phyloP scores from a whole-genome alignment of 2,113 vertebrate species.

The Pitta sordida region DNA sequence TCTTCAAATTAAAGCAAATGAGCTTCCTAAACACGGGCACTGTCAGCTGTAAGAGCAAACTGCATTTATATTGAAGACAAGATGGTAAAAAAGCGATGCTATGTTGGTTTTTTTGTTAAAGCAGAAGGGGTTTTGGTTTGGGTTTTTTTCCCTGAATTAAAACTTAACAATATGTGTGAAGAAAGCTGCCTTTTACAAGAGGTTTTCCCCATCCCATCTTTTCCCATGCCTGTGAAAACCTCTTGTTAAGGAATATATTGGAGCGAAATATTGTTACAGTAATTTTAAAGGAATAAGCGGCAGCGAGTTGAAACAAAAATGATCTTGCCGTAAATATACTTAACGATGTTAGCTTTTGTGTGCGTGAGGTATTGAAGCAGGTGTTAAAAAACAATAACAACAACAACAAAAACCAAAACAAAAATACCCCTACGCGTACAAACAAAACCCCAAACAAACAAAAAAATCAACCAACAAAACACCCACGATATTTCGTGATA shows the following conservation, averaged over 20 bases:
- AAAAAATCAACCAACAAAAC: background rate
- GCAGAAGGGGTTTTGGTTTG: background rate
- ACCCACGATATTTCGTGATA: background rate
- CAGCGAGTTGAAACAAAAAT: background rate
- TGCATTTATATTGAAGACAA: background rate
- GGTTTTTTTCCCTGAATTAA: background rate
- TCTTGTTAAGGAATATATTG: background rate
- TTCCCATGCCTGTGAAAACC: background rate
- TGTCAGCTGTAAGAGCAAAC: background rate
- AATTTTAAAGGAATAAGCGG: background rate
- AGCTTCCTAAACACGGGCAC: background rate
- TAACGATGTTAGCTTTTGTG: background rate
- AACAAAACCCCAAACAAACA: fast-evolving
- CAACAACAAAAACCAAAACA: no score
- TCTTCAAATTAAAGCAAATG: background rate
- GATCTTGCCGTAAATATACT: background rate
- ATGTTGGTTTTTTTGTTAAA: background rate
- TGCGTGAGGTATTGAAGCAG: background rate
- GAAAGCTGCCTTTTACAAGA: background rate
- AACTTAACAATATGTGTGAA: background rate
- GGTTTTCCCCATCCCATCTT: background rate
- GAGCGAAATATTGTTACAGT: background rate
- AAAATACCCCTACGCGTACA: no score
- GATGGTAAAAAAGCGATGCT: background rate
- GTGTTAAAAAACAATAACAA: no score